phyloP scores from a whole-genome alignment of 2,113 vertebrate species.

The Xyliphius kryptos region DNA sequence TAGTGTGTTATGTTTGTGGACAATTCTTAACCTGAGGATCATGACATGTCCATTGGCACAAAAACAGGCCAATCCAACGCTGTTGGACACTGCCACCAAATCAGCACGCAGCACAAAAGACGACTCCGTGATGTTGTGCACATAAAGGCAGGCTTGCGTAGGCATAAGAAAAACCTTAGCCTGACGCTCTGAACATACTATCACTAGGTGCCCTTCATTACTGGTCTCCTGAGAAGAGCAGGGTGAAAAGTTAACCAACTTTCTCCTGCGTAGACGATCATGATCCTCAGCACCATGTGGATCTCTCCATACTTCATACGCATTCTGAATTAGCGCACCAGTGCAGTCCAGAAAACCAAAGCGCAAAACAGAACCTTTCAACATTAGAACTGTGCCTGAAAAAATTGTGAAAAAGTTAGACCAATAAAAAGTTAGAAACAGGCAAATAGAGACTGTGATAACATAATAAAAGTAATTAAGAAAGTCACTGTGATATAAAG shows the following conservation, averaged over 20 bases:
- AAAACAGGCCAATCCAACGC: slow-evolving; percentile 90
- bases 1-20: too few species aligned
- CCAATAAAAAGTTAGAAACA: not conserved
- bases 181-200: slow-evolving; percentile 95
- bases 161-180: slow-evolving; percentile 97
- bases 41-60: slow-evolving; percentile 96
- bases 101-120: slow-evolving; percentile 89
- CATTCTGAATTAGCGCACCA: slow-evolving; percentile 75
- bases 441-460: too few species aligned
- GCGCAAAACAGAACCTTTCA: slow-evolving; percentile 86
- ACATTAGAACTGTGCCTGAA: slow-evolving; percentile 78
- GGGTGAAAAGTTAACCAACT: slow-evolving; percentile 80
- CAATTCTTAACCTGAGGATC: slow-evolving; percentile 93
- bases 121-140: slow-evolving; percentile 96
- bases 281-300: slow-evolving; percentile 74
- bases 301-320: slow-evolving; percentile 91
- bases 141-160: slow-evolving; percentile 89
- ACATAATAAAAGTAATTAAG: too few species aligned
- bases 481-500: too few species aligned
- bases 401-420: slow-evolving; percentile 25
- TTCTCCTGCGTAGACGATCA: slow-evolving; percentile 78
- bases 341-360: slow-evolving; percentile 82
- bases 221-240: slow-evolving; percentile 78
- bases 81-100: slow-evolving; percentile 83
- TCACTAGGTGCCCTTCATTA: slow-evolving; percentile 84